Percentiles rank a stretch among this genome's conserved stretches.
Conservation (phyloP, 2,888 invertebrate genomes). For the Caradrina clavipalpis region DNA sequence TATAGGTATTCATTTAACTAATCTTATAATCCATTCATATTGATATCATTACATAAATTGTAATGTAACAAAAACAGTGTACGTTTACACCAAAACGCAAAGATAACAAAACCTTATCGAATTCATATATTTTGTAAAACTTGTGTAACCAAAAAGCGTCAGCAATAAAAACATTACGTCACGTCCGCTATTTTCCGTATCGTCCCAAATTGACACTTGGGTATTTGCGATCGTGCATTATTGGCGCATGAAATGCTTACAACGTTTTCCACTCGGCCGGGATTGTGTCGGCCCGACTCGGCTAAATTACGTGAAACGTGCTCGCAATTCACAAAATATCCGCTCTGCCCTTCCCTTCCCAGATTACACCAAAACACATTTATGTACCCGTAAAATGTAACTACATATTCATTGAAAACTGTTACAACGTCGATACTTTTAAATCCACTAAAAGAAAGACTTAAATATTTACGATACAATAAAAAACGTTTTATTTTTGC, state of each 20-base stretch:
- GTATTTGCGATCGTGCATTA: slow-evolving; percentile 67
- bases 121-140: not conserved
- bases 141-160: slow-evolving; percentile 27
- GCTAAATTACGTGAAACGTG: slow-evolving; percentile 83
- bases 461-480: slow-evolving; percentile 22
- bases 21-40: too few species aligned
- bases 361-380: slow-evolving; percentile 62
- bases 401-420: slow-evolving; percentile 51
- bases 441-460: slow-evolving; percentile 7
- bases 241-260: slow-evolving; percentile 76
- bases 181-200: slow-evolving; percentile 51
- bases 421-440: slow-evolving; percentile 22
- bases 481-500: slow-evolving; percentile 11
- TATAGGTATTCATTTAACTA: too few species aligned
- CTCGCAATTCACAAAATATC: slow-evolving; percentile 79
- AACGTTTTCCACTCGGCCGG: slow-evolving; percentile 84
- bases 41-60: too few species aligned
- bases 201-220: slow-evolving; percentile 56
- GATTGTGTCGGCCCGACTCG: slow-evolving; percentile 65
- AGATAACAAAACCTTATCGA: not conserved
- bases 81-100: not conserved
- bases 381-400: slow-evolving; percentile 61
- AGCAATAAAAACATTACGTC: slow-evolving; percentile 51
- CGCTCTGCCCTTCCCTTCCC: slow-evolving; percentile 62
- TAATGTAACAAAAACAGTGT: too few species aligned